Percentiles rank a stretch among this genome's conserved stretches.
Conservation (phyloP, 2,888 invertebrate genomes). For the Chelonus formosanus region DNA sequence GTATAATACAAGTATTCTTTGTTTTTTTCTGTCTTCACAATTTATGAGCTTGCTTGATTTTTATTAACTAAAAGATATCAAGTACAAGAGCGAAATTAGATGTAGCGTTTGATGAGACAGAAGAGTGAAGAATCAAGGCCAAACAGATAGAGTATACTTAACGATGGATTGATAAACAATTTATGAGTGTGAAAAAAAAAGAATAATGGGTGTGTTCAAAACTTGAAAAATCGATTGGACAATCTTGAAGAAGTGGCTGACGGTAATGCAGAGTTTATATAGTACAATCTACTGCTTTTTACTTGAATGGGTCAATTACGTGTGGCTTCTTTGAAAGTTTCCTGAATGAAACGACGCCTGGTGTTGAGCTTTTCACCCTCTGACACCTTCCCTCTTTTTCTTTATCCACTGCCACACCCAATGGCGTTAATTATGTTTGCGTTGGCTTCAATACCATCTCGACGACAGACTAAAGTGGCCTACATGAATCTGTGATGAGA, state of each 20-base stretch:
- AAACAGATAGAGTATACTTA: no score
- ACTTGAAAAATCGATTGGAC: no score
- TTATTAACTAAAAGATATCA: neutral
- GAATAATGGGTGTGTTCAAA: no score
- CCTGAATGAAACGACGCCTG: conserved; percentile 32
- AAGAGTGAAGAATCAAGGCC: no score
- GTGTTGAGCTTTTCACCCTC: conserved; percentile 18
- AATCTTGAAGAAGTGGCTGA: neutral
- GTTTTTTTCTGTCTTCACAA: neutral
- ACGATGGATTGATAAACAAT: no score
- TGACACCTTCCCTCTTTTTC: neutral
- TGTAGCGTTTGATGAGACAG: no score
- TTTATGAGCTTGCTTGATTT: neutral
- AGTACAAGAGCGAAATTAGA: neutral
- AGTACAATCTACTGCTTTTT: conserved; percentile 3
- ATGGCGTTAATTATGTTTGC: conserved; percentile 32
- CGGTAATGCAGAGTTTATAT: neutral
- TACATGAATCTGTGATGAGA: conserved; percentile 6
- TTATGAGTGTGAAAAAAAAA: no score
- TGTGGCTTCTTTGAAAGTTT: conserved; percentile 41
- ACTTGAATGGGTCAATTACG: conserved; percentile 42
- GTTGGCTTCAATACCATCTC: neutral
- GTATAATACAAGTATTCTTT: conserved; percentile 8
- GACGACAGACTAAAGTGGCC: neutral
- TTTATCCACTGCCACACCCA: conserved; percentile 12